Conservation (phyloP, 2,797 vertebrate genomes). For the Chaunax sp. region DNA sequence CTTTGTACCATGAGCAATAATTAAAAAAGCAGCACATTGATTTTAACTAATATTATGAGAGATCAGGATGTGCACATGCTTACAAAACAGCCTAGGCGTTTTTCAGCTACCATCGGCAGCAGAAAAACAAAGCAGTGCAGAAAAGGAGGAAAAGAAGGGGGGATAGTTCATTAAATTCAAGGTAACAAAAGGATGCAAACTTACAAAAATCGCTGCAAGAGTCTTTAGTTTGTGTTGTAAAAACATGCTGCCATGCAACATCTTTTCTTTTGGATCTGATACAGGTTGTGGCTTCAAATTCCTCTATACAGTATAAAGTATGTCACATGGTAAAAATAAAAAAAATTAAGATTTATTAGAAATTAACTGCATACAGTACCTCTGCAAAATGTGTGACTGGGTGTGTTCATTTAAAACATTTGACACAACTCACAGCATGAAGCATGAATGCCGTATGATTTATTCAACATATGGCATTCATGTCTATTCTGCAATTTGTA, state of each 20-base stretch:
- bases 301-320: constrained; percentile 28
- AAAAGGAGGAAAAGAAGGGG: constrained; percentile 24
- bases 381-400: neutral
- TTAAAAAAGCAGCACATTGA: constrained; percentile 99
- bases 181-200: constrained; percentile 81
- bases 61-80: constrained; percentile 99
- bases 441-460: too few relatives aligned
- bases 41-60: constrained; percentile 99
- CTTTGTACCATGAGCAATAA: constrained; percentile 99
- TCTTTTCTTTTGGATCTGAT: constrained; percentile 80
- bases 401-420: neutral
- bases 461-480: too few relatives aligned
- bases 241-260: constrained; percentile 73
- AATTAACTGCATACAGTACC: constrained; percentile 10
- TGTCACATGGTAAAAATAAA: too few relatives aligned
- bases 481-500: too few relatives aligned
- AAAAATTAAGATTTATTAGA: neutral
- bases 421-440: too few relatives aligned
- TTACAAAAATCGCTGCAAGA: constrained; percentile 86
- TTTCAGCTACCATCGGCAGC: constrained; percentile 83
- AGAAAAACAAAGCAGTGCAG: constrained; percentile 88
- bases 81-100: constrained; percentile 90
- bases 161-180: constrained; percentile 70
- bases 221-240: constrained; percentile 84
- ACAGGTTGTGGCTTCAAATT: constrained; percentile 54